Base-by-base conservation (phyloP, 1,140 invertebrate genomes). In the Calliopsis andreniformis region DNA sequence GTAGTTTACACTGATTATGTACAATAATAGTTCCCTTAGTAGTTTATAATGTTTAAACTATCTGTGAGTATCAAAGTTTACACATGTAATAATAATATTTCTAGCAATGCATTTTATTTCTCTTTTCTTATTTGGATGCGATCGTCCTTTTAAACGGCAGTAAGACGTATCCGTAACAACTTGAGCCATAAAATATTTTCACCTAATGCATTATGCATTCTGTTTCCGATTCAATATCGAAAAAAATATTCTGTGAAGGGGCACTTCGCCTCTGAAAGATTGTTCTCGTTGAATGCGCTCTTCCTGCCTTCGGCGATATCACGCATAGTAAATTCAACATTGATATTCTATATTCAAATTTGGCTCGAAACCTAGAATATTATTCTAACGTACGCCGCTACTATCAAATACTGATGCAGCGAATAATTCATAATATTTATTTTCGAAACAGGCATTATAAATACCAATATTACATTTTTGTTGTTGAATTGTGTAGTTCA, bases 141-240 rank as follows among this genome's bases (percentile, higher is more conserved):
- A 25, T 28, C 32, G 45, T 35, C 32, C 43, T 28, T 47, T 70
- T 53, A 67, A 39, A n/a, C 4, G 32, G 28, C 35, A 25, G 25
- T 16, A 30, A 39, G 35, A 49, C 23, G 47, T 69, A 61, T 61
- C 32, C 30, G 1, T 20, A 43, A 28, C 39, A 62, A 43, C 2
- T 55, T 12, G 23, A 28, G 12, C 39, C 45, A 51, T 66, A 63
- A 81, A 80, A 81, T 78, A 77, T 73, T 82, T 68, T 51, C 63
- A 32, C 35, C 45, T 63, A 43, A 81, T 83, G 75, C 68, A 83
- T 83, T 83, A 83, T 83, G 58, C 61, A 83, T 78, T 67, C 47
- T 18, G 39, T 61, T 62, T 25, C 67, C 25, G 63, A 59, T 82
- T 78, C 68, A 47, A 82, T 78, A 73, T 73, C 35, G 75, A 69